Base-by-base conservation (phyloP, 1,140 invertebrate genomes). In the Lutraria rhynchaena region DNA sequence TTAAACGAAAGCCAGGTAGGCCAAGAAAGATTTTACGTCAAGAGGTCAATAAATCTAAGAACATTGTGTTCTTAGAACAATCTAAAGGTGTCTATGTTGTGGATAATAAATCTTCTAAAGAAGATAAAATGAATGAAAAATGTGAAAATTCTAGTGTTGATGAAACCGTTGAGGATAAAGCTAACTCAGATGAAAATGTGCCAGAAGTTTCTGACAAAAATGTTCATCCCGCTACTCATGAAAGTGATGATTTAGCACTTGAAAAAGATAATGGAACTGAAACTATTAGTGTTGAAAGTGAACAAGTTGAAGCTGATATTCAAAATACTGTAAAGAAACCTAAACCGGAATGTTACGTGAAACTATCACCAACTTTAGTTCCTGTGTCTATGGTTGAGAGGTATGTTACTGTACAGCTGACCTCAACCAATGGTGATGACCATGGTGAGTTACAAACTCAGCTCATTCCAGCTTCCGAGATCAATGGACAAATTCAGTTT, bases 321-420 rank as follows among this genome's bases (percentile, higher is more conserved):
- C 37, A 67, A 49, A 49, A 49, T 67, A 24, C n/a, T 41, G 37
- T 37, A 5, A 55, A 67, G 37, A 75, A 76, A 74, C 49, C 58
- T 24, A 81, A 55, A 49, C 51, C 77, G 33, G 83, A 84, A 46
- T 87, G 84, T 65, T 87, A 80, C 82, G 85, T 87, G 13, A 84
- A 85, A 49, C 75, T 83, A 9, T 57, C 77, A 7, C 73, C 82
- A 24, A 67, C 82, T 33, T 51, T 83, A 13, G 71, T 76, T 1
- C 84, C 82, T 2, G 37, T 70, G 57, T 75, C 82, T 49, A 51
- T 89, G 33, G 83, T 87, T 35, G 87, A 87, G 29, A 83, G 87
- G 24, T 88, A 86, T 67, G 85, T 89, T 13, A 85, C 84, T 37
- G 89, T 89, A 0, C 89, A 89, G 73, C 81, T 89, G 17, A 86